phyloP scores from a whole-genome alignment of 2,888 invertebrate species.

The Lathronympha strigana region DNA sequence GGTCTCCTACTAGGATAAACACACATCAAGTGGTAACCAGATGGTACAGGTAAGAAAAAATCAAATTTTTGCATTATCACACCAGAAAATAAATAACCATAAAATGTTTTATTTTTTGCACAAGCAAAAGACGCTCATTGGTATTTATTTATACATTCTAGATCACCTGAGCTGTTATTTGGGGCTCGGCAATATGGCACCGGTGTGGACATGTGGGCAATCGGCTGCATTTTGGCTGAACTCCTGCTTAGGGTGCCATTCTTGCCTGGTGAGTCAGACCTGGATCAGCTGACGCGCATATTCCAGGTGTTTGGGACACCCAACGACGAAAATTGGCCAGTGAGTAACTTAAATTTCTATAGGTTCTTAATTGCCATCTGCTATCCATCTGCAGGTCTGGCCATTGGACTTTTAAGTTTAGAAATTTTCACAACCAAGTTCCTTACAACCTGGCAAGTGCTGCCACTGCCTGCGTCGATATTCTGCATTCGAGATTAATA shows the following conservation, averaged over 20 bases:
- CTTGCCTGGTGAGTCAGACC: conserved; percentile 97
- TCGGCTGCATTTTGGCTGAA: conserved; percentile 99
- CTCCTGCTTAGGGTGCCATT: conserved; percentile 95
- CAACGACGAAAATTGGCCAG: conserved; percentile 95
- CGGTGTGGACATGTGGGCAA: conserved; percentile 99
- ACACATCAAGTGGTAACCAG: conserved; percentile 99
- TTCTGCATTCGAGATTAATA: too few relatives aligned
- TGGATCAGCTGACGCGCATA: conserved; percentile 98
- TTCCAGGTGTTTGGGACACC: conserved; percentile 98
- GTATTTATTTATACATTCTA: conserved; percentile 51
- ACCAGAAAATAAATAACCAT: too few relatives aligned
- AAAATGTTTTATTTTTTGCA: too few relatives aligned
- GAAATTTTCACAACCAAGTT: too few relatives aligned
- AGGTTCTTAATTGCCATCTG: background rate
- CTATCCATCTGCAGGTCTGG: too few relatives aligned
- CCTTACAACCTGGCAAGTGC: too few relatives aligned
- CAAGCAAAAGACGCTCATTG: too few relatives aligned
- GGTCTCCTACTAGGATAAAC: conserved; percentile 97
- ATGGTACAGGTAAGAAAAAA: conserved; percentile 89
- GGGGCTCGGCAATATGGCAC: conserved; percentile 98
- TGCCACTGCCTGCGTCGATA: too few relatives aligned
- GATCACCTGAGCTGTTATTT: conserved; percentile 96
- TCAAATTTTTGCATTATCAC: background rate
- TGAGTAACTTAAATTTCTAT: conserved; percentile 59
- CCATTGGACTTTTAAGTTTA: too few relatives aligned